Conservation (phyloP, 1,140 invertebrate species). For the Euschistus heros region DNA sequence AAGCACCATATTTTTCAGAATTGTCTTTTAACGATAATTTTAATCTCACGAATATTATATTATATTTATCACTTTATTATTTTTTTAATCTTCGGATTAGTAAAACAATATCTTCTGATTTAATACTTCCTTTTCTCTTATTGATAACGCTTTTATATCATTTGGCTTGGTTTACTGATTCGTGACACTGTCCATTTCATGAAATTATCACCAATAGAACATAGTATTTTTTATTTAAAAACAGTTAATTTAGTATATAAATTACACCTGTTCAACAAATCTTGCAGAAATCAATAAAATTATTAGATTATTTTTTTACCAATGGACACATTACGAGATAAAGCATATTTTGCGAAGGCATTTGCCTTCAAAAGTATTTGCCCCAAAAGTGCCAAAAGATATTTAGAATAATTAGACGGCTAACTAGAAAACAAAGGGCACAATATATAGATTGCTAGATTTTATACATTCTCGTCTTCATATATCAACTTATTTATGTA, state of each 20-base stretch:
- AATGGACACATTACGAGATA: background rate
- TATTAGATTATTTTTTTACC: background rate
- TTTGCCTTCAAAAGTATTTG: background rate
- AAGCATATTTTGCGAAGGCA: background rate
- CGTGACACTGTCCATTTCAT: no score
- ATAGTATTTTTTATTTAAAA: background rate
- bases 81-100: no score
- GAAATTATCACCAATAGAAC: background rate
- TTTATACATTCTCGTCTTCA: slow-evolving; percentile 24
- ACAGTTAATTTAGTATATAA: background rate
- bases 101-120: no score
- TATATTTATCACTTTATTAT: no score
- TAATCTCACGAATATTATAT: no score
- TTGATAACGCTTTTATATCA: no score
- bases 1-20: no score
- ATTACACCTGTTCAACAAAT: background rate
- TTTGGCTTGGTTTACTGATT: no score
- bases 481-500: slow-evolving; percentile 20
- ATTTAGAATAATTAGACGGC: slow-evolving; percentile 11
- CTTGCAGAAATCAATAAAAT: background rate
- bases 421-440: slow-evolving; percentile 18
- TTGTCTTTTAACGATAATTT: no score
- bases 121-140: no score
- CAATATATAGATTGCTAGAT: slow-evolving; percentile 22
- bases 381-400: slow-evolving; percentile 20